Evolutionary conservation across 37 sponge, comb jelly and placozoan genomes (phyloP), one percentile per base, ranked within the genome.

Genomic region (Cliona cf. orientalis): DNA sequence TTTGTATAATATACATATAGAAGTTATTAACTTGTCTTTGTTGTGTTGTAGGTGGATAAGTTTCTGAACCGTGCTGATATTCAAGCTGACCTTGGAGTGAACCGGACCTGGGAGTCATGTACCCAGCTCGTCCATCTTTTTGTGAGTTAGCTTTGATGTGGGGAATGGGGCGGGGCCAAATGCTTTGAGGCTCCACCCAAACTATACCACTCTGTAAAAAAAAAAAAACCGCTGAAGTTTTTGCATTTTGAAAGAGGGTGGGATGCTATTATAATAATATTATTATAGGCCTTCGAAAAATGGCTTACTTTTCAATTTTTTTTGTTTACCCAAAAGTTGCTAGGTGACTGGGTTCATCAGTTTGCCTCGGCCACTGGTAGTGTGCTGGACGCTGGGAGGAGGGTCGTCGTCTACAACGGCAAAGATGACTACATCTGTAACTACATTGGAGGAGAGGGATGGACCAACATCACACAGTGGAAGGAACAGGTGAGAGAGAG

Each of bases 401-500:
- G 91, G 38, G 94, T 93, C 19, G 26, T 93, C 31, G 94, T 89
- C 66, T 93, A 93, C 81, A 88, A 83, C 33, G 94, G 94, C 29
- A 93, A 93, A 42, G 88, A 93, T 25, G 94, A 93, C 60, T 89
- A 55, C 68, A 75, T 93, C 21, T 88, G 94, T 59, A 93, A 93
- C 72, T 93, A 93, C 38, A 22, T 89, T 22, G 94, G 94, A 45
- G 90, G 90, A 22, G 25, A 31, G 64, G 82, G 75, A 46, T 93
- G 94, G 94, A 71, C 79, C 53, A 66, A 74, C 25, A 37, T 75
- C 0, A 93, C 85, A 17, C 71, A 86, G 39, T 93, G 94, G 94
- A 74, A 5, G 23, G 84, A 84, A 21, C 75, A 85, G 66, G 82
- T n/a, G n/a, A n/a, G 61, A 6, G 7, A 59, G 61, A 2, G 61